phyloP scores from a whole-genome alignment of 2,797 vertebrate genomes.

The Manis crassicaudata region DNA sequence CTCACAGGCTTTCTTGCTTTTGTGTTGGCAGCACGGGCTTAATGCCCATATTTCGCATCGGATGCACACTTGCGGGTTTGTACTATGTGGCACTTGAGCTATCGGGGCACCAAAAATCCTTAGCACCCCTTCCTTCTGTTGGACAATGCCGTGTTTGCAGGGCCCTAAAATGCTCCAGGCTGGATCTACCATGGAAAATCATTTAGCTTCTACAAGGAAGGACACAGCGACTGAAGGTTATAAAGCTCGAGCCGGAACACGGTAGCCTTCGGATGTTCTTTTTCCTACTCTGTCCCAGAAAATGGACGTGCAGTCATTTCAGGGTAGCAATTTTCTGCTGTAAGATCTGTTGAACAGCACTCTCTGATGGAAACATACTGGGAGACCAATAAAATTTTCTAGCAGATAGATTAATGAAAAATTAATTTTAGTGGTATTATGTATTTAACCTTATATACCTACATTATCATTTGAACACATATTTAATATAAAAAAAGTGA shows the following conservation, averaged over 20 bases:
- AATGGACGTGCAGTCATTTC: neutral
- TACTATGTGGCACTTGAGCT: neutral
- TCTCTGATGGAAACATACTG: neutral
- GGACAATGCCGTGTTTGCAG: neutral
- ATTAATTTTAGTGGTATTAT: slow-evolving; percentile 37
- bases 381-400: neutral
- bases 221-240: neutral
- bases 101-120: neutral
- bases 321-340: neutral
- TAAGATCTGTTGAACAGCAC: neutral
- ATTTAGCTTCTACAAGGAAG: neutral
- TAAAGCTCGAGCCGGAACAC: neutral
- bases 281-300: neutral
- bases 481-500: neutral
- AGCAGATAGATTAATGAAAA: neutral
- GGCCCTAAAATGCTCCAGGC: neutral
- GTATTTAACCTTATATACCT: neutral
- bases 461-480: neutral
- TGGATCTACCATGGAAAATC: neutral
- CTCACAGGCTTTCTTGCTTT: neutral
- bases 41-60: neutral
- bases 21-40: neutral
- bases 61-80: neutral
- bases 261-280: neutral
- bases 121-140: neutral